Evolutionary conservation across 2,888 invertebrate genomes (phyloP).

Genomic region (Pantelozetes paolii): DNA sequence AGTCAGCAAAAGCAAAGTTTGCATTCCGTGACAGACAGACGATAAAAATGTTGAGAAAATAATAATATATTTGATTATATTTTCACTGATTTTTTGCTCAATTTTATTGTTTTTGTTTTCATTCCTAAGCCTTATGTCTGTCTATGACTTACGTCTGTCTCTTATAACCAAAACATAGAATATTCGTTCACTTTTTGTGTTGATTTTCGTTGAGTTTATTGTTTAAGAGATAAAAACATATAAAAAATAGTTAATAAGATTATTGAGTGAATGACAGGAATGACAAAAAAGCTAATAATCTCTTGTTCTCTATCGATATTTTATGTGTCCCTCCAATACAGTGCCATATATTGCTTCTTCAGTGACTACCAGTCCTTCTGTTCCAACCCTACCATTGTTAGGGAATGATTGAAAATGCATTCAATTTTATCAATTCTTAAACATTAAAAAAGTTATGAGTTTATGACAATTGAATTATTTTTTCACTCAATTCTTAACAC

Average conservation of each 20-base stretch:
- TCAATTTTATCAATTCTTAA: neutral
- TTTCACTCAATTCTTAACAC: neutral
- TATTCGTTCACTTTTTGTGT: neutral
- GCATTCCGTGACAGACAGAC: neutral
- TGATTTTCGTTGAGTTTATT: neutral
- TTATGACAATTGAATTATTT: constrained; percentile 20
- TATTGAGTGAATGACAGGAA: constrained; percentile 27
- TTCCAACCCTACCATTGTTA: neutral
- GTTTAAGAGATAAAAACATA: neutral
- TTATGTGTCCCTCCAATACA: neutral
- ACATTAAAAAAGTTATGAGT: neutral
- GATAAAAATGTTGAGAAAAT: neutral
- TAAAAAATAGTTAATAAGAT: constrained; percentile 27
- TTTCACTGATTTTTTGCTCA: neutral
- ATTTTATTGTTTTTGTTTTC: neutral
- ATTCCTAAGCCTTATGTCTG: neutral
- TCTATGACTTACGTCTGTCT: neutral
- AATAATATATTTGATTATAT: neutral
- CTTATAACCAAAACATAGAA: neutral
- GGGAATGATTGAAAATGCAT: neutral
- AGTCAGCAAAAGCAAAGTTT: neutral
- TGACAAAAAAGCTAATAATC: constrained; percentile 30
- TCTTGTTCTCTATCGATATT: constrained; percentile 10
- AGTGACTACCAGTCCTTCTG: neutral
- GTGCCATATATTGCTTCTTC: neutral